phyloP scores from a whole-genome alignment of 2,797 vertebrate genomes.

The Trachops cirrhosus region DNA sequence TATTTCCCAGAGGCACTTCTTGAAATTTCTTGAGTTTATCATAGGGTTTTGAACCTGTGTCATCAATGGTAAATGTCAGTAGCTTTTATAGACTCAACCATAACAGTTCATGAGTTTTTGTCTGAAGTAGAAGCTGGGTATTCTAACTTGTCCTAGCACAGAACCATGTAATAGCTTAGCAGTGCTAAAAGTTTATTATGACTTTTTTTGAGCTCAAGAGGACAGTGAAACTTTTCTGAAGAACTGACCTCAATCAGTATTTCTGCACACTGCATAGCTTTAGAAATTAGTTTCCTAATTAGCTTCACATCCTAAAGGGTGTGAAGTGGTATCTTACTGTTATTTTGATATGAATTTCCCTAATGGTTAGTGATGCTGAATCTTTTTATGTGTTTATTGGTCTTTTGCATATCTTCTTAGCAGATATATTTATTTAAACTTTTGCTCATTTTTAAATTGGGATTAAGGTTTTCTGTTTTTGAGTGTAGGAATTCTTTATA shows the following conservation, averaged over 20 bases:
- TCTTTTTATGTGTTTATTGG: background rate
- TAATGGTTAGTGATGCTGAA: background rate
- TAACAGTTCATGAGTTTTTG: background rate
- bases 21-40: background rate
- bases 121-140: background rate
- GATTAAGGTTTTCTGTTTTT: background rate
- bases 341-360: background rate
- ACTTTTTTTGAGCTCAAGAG: background rate
- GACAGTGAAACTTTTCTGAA: background rate
- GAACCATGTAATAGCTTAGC: background rate
- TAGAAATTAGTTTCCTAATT: background rate
- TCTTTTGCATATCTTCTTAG: background rate
- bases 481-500: background rate
- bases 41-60: background rate
- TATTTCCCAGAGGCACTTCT: background rate
- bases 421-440: background rate
- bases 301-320: background rate
- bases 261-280: background rate
- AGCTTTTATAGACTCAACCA: background rate
- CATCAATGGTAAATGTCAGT: background rate
- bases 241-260: background rate
- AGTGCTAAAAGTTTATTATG: background rate
- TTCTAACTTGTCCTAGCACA: background rate
- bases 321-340: background rate
- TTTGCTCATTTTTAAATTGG: background rate